Base-by-base conservation (phyloP, 2,888 invertebrate genomes). In the Drosophila lacicola region DNA sequence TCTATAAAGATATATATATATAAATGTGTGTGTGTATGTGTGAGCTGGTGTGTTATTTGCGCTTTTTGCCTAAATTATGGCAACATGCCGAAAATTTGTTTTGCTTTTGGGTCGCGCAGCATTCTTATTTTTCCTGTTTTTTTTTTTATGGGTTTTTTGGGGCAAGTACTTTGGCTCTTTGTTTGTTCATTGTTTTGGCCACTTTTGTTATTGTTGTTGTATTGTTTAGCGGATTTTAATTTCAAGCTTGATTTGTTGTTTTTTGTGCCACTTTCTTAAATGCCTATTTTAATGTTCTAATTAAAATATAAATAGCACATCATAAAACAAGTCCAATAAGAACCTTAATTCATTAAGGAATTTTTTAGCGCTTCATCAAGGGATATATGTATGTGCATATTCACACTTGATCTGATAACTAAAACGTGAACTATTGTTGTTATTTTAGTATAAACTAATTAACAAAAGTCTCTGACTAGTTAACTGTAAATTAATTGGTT, bases 31-130 rank as follows among this genome's bases (percentile, higher is more conserved):
- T 14, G 17, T 37, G 14, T 47, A 19, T 29, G 13, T 47, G 46
- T 47, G 46, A 56, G 8, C 61, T 39, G 13, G 51, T 65, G 67
- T 63, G 44, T 44, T 60, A 54, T 62, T 47, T 60, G 72, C 45
- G 70, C 55, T 65, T 66, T 25, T 63, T 37, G 70, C 70, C 70
- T 75, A 70, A 84, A 81, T 82, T 84, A 84, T 87, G 82, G 82
- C 66, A 70, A 65, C 76, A 73, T 78, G 73, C 76, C 73, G 82
- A 78, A 75, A 76, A 73, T 84, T 81, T 60, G 72, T 66, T 84
- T 87, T 78, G 51, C 68, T 68, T 66, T 56, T 63, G 49, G 56
- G 13, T n/a, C 55, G 55, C 29, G 42, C 36, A 46, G 44, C 44
- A 53, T 45, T 62, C 8, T 37, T 14, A 25, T 53, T 41, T 41